These are phyloP conservation scores for Cricetomys ansorgei DNA, from an alignment of 2,113 vertebrate species.

Conservation along the genomic window DNA sequence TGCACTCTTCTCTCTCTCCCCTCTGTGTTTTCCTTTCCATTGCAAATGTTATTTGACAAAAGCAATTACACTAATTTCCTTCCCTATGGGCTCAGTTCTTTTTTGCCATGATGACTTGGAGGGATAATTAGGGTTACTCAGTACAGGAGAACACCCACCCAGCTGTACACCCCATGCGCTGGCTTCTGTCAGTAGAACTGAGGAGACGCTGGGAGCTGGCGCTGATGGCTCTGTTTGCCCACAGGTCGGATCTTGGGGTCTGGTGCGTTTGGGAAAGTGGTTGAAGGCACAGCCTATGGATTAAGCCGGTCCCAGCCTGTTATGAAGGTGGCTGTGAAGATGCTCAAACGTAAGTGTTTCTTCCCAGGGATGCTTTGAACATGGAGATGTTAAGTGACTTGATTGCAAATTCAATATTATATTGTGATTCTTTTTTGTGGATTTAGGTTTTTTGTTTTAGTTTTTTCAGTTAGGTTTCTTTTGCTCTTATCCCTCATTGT, in stretches of 20 bases:
- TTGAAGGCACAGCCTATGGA: conserved; percentile 98
- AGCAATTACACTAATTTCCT: conserved; percentile 67
- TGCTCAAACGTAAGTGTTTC: conserved; percentile 96
- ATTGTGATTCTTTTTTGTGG: background rate
- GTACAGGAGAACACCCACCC: background rate
- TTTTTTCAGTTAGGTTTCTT: background rate
- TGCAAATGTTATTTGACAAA: conserved; percentile 65
- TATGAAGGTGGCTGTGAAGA: conserved; percentile 99
- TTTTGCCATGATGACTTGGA: conserved; percentile 39
- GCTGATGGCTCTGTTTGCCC: conserved; percentile 45
- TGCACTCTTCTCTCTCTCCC: background rate
- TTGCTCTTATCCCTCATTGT: background rate
- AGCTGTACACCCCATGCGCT: background rate
- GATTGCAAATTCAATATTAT: background rate
- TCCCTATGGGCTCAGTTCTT: conserved; percentile 47
- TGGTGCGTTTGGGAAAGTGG: conserved; percentile 98
- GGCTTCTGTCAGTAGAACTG: background rate
- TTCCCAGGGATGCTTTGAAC: background rate
- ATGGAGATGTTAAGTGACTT: background rate
- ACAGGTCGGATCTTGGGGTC: conserved; percentile 97
- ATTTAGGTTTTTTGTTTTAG: background rate
- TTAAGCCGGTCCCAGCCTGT: conserved; percentile 97
- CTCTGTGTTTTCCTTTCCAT: conserved; percentile 38
- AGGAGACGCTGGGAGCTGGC: background rate
- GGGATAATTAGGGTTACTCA: conserved; percentile 11